Conservation (phyloP, 2,888 invertebrate species). For the Tachystola acroxantha region DNA sequence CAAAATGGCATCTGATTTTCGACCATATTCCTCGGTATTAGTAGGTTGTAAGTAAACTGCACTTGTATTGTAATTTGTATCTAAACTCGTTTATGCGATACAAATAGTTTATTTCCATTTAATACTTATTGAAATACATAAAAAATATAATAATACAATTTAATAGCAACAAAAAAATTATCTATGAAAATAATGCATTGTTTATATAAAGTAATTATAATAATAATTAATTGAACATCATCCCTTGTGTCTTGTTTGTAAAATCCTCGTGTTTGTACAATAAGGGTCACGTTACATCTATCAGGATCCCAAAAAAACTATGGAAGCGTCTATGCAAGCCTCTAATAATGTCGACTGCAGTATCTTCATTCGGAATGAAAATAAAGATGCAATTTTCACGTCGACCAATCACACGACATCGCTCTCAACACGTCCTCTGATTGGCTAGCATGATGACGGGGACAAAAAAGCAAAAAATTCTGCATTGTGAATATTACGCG, state of each 20-base stretch:
- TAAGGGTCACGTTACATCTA: no score
- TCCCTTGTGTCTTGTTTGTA: slow-evolving; percentile 2
- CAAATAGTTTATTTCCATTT: slow-evolving; percentile 40
- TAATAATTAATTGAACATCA: slow-evolving; percentile 5
- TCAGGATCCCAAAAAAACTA: background rate
- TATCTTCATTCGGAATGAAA: background rate
- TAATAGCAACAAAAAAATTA: slow-evolving; percentile 35
- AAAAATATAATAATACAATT: slow-evolving; percentile 53
- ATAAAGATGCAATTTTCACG: no score
- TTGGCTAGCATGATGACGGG: no score
- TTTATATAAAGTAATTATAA: slow-evolving; percentile 6
- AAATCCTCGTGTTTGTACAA: background rate
- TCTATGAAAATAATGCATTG: slow-evolving; percentile 29
- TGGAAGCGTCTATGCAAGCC: background rate
- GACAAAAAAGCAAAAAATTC: no score
- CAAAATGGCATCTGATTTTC: no score
- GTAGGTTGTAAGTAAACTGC: slow-evolving; percentile 38
- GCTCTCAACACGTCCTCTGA: no score
- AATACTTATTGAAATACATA: slow-evolving; percentile 52
- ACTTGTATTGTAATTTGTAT: slow-evolving; percentile 36
- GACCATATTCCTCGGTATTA: no score
- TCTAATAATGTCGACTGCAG: background rate
- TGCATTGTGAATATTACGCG: no score
- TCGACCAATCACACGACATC: no score
- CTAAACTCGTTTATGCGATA: slow-evolving; percentile 34